phyloP scores from a whole-genome alignment of 92 coral and sea anemone genomes.

The Epizoanthus ramosus region DNA sequence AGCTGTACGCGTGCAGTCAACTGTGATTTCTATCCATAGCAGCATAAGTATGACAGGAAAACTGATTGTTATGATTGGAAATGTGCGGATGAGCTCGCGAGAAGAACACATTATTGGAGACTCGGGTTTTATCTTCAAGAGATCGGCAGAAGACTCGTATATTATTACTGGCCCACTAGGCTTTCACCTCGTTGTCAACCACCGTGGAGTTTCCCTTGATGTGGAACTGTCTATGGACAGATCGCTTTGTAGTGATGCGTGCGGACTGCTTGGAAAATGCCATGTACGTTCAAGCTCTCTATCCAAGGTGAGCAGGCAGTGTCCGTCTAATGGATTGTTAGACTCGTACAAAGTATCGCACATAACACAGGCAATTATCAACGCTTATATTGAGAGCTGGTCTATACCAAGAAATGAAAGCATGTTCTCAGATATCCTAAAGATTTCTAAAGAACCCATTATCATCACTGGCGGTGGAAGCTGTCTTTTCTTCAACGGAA shows the following conservation, averaged over 20 bases:
- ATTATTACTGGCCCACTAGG: slow-evolving; percentile 60
- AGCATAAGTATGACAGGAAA: slow-evolving; percentile 36
- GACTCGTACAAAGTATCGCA: slow-evolving; percentile 41
- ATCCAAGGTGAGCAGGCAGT: neutral
- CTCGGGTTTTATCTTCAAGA: slow-evolving; percentile 50
- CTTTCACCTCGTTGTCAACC: slow-evolving; percentile 51
- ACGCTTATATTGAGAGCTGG: slow-evolving; percentile 50
- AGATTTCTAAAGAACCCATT: slow-evolving; percentile 57
- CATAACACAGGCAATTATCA: slow-evolving; percentile 46
- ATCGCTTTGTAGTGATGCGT: slow-evolving; percentile 59
- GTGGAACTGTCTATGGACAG: slow-evolving; percentile 63
- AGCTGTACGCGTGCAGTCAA: slow-evolving; percentile 27
- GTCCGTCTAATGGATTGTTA: slow-evolving; percentile 37
- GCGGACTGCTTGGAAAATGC: slow-evolving; percentile 69
- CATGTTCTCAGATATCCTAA: slow-evolving; percentile 46
- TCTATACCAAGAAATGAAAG: slow-evolving; percentile 60
- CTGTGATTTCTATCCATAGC: slow-evolving; percentile 54
- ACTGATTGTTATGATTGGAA: slow-evolving; percentile 44
- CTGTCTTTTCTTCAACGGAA: slow-evolving; percentile 55
- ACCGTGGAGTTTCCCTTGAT: slow-evolving; percentile 54
- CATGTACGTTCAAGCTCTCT: neutral
- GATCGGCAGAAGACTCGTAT: slow-evolving; percentile 48
- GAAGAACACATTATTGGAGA: slow-evolving; percentile 29
- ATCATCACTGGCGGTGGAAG: slow-evolving; percentile 58
- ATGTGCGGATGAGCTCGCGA: slow-evolving; percentile 40